Percentiles rank a stretch among this genome's conserved stretches.
Evolutionary conservation across 2,797 vertebrate genomes (phyloP).

Genomic region (Trichosurus vulpecula): DNA sequence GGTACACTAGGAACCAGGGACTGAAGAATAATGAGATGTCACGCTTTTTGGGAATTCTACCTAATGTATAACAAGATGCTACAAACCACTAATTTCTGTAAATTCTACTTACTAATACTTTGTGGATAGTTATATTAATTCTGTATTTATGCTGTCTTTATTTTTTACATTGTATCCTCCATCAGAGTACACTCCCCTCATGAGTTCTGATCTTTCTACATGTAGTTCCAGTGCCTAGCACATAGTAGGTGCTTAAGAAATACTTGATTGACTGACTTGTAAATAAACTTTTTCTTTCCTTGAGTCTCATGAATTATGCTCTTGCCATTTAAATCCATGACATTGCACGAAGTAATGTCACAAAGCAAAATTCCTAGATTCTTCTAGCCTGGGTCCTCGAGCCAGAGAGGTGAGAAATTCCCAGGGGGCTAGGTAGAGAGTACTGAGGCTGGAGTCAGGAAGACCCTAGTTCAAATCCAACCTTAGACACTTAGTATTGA

Average conservation of each 20-base stretch:
- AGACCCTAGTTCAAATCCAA: not conserved
- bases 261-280: not conserved
- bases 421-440: not conserved
- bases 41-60: not conserved
- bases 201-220: not conserved
- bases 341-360: not conserved
- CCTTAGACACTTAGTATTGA: not conserved
- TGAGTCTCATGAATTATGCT: not conserved
- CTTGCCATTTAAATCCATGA: not conserved
- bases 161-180: not conserved
- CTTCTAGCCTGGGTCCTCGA: not conserved
- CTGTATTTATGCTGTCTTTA: not conserved
- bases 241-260: not conserved
- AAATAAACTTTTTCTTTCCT: not conserved
- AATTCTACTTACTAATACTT: not conserved
- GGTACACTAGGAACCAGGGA: not conserved
- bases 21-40: too few species aligned
- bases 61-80: not conserved
- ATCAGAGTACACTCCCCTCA: not conserved
- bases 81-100: not conserved
- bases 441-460: not conserved
- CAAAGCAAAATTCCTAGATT: not conserved
- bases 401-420: not conserved
- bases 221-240: not conserved
- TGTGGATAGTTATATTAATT: not conserved